A percentile compares a stretch with the other conserved stretches of the same genome.
Evolutionary conservation across 2,797 vertebrate species (phyloP).

Genomic region (Ceryle rudis): DNA sequence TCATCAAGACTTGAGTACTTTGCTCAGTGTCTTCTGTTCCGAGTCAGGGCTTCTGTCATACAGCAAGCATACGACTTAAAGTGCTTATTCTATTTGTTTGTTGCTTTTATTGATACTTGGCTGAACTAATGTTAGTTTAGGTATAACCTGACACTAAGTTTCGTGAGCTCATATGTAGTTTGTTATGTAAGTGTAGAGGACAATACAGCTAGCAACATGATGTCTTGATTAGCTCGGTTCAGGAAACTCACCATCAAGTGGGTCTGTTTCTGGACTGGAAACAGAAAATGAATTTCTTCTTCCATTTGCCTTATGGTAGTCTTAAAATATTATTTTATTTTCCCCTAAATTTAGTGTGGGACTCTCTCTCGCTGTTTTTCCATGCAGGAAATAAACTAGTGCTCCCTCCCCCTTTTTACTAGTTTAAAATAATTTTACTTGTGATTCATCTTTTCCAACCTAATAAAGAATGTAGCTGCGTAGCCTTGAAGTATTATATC

Average conservation of each 20-base stretch:
- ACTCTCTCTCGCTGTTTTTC: background rate
- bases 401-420: background rate
- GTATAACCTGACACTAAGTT: background rate
- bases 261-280: background rate
- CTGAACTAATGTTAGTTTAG: background rate
- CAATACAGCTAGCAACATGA: background rate
- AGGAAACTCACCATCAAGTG: background rate
- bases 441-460: background rate
- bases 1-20: background rate
- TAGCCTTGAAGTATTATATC: background rate
- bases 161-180: background rate
- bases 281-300: background rate
- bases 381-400: background rate
- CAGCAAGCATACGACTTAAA: background rate
- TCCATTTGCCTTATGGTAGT: background rate
- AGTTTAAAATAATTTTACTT: background rate
- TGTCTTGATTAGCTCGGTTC: background rate
- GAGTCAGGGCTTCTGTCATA: background rate
- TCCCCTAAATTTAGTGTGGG: background rate
- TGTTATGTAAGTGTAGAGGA: background rate
- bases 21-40: rapidly evolving
- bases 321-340: background rate
- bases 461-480: background rate
- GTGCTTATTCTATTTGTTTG: background rate
- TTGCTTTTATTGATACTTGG: background rate